Base-by-base conservation (phyloP, 2,113 vertebrate species). In the Drymodes brunneopygia region DNA sequence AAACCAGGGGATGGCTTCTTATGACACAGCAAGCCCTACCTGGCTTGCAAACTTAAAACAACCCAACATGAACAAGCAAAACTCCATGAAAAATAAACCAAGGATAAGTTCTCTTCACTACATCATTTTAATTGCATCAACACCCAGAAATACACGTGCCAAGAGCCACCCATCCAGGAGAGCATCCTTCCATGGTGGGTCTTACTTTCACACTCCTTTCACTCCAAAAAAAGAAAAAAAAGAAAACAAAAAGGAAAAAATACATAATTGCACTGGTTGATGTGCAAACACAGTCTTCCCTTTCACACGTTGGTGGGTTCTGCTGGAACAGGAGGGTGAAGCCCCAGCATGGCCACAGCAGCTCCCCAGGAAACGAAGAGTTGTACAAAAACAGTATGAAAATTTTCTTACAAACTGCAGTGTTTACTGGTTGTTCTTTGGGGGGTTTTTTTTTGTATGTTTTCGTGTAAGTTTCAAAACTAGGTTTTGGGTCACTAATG, bases 61-160 rank as follows among this genome's bases (percentile, higher is more conserved):
- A 38, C 2, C 6, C 33, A 62, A 23, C 10, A 31, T 3, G 38
- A 74, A 53, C 6, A 35, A 62, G 31, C 35, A 44, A 54, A 36
- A 18, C 15, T 14, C 8, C 17, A 47, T 21, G 57, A 62, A 72
- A 69, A 73, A 72, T 36, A 44, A 71, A 84, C 45, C 44, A 44
- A 71, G 14, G 47, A 53, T 33, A 45, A 73, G 18, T 65, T 28
- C 57, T 58, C 91, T 73, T 69, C 88, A 73, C 92, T 86, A 97
- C 17, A 0, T 92, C 66, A 35, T 72, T 98, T 98, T 98, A 98
- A 98, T 98, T 96, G 97, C 96, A 97, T 97, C 48, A 11, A 92
- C 94, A 96, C 89, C 97, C 96, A 96, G 95, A 95, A 96, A 91
- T 95, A 83, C 86, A 94, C 81, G 6, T 90, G 85, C 62, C 92